Evolutionary conservation across 2,797 vertebrate species (phyloP), one percentile per base, ranked within the genome.

Genomic region (Lepus oiostolus): DNA sequence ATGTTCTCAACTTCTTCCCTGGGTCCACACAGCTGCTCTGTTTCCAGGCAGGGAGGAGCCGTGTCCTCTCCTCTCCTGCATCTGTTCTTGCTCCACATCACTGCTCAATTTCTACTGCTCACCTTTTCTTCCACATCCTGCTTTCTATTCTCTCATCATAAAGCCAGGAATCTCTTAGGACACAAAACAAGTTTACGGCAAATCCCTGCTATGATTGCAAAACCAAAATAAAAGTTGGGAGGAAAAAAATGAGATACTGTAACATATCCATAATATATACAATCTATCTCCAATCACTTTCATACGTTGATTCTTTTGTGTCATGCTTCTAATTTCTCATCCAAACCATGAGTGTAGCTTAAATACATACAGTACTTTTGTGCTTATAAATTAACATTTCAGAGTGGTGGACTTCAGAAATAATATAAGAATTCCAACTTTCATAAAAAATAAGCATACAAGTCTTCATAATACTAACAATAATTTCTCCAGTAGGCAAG

Each of bases 241-340:
- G 42, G 83, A 75, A 74, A 67, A n/a, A 90, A 81, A 88, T 16
- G 65, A 92, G 80, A 21, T 26, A 67, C 9, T 2, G 0, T 4
- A 24, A 67, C 19, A 30, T 30, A 26, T n/a, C 52, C 85, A 21
- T 14, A 71, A 77, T 0, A 5, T 12, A 54, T 35, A 50, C 24
- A n/a, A n/a, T 19, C 30, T 30, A n/a, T 22, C 63, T 42, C 60
- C 35, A 90, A 28, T 8, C 35, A 52, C 17, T 68, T 77, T 60
- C 47, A 30, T 3, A 13, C 9, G 21, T 4, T 52, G n/a, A 63
- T 65, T 87, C 52, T 58, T 84, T 47, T 62, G 16, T 79, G 62
- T 62, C 19, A 24, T 71, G 12, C 13, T 76, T 88, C 72, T 81
- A 68, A 94, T 74, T 38, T 84, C 54, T 92, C 72, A 80, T 50